Evolutionary conservation across 2,113 vertebrate species (phyloP).

Genomic region (Pleuronectes platessa): DNA sequence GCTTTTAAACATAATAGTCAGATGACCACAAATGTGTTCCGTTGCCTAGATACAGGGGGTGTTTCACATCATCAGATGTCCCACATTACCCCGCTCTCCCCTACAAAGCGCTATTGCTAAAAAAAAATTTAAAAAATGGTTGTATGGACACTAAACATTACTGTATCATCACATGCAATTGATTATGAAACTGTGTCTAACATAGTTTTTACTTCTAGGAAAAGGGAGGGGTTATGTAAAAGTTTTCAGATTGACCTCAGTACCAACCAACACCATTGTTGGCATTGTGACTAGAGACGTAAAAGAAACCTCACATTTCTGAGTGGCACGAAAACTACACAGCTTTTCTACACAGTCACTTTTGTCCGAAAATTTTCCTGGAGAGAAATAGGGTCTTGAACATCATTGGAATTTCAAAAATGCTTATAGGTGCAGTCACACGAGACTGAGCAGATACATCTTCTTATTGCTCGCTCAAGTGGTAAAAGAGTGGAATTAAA

Average conservation of each 20-base stretch:
- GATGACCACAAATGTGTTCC: too few relatives aligned
- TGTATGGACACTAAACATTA: too few relatives aligned
- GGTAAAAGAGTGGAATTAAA: neutral
- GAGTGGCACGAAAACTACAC: neutral
- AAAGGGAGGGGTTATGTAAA: conserved; percentile 4
- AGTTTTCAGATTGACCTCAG: neutral
- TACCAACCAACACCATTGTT: neutral
- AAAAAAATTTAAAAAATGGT: too few relatives aligned
- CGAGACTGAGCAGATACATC: neutral
- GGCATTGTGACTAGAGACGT: neutral
- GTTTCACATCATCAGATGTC: too few relatives aligned
- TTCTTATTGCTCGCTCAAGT: neutral
- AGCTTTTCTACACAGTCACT: neutral
- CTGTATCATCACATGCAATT: too few relatives aligned
- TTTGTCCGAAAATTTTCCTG: neutral
- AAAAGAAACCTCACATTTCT: neutral
- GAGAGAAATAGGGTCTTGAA: neutral
- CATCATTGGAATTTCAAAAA: neutral
- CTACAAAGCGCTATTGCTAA: too few relatives aligned
- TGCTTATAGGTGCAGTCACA: neutral
- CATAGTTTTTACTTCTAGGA: neutral
- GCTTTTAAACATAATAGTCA: too few relatives aligned
- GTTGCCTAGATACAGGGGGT: too few relatives aligned
- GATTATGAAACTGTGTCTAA: too few relatives aligned
- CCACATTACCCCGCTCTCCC: too few relatives aligned